A percentile compares a stretch with the other conserved stretches of the same genome.
Conservation (phyloP, 2,797 vertebrate genomes). For the Argyrosomus regius region DNA sequence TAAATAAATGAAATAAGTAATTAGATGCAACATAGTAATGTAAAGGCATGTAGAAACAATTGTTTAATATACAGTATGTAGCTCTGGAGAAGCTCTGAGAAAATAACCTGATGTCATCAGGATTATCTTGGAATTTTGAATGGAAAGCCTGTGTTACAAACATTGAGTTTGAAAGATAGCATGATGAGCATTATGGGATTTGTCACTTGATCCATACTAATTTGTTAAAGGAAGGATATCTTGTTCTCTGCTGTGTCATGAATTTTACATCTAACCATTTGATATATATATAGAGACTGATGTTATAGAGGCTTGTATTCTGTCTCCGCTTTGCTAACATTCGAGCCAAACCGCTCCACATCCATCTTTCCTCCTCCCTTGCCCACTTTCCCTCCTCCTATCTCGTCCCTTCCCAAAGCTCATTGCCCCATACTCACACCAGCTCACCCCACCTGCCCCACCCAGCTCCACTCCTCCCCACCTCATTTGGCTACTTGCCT, state of each 20-base stretch:
- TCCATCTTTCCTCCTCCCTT: neutral
- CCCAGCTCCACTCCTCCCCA: constrained; percentile 20
- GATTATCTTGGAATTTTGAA: neutral
- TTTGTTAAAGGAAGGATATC: neutral
- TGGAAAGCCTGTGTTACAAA: neutral
- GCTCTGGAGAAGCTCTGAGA: neutral
- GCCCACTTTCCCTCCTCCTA: constrained; percentile 11
- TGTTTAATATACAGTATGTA: neutral
- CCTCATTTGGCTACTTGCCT: constrained; percentile 41
- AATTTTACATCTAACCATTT: neutral
- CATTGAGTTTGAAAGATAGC: neutral
- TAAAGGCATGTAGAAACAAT: neutral
- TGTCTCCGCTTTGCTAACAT: neutral
- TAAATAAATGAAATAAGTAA: neutral
- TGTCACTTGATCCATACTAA: neutral
- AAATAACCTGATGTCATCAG: neutral
- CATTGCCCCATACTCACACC: constrained; percentile 37
- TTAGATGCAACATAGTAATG: neutral
- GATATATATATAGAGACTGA: neutral
- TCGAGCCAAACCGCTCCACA: neutral
- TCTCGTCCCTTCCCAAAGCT: constrained; percentile 14
- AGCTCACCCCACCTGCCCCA: constrained; percentile 58
- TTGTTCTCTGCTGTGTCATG: neutral
- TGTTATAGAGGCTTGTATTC: neutral
- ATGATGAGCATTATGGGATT: neutral